Conservation (phyloP, 2,113 vertebrate genomes). For the Pachypanchax playfairii region DNA sequence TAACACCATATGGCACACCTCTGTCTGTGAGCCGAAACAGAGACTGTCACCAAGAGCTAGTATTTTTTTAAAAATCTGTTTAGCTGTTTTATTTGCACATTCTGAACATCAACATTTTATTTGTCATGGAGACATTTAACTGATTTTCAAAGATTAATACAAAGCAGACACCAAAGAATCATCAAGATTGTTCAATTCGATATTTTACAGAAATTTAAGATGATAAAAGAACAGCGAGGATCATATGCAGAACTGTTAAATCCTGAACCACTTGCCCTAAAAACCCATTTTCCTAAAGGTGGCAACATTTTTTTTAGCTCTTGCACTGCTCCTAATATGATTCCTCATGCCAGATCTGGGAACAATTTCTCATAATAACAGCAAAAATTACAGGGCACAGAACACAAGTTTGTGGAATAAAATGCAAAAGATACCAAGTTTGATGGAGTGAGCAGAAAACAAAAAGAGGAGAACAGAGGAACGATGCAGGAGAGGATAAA, state of each 20-base stretch:
- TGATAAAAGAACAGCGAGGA: conserved; percentile 21
- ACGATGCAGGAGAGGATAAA: neutral
- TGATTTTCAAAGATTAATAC: no score
- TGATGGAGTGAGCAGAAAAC: conserved; percentile 10
- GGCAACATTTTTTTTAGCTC: conserved; percentile 23
- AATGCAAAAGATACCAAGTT: conserved; percentile 34
- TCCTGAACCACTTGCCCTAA: conserved; percentile 40
- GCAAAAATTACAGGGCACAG: conserved; percentile 16
- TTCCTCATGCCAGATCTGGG: conserved; percentile 12
- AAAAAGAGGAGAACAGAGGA: neutral
- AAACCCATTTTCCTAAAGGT: conserved; percentile 50
- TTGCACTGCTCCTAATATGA: conserved; percentile 16
- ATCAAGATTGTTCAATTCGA: no score
- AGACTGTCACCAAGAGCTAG: conserved; percentile 23
- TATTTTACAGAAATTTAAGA: no score
- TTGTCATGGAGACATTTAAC: no score
- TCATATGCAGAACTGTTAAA: conserved; percentile 41
- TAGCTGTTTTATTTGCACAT: no score
- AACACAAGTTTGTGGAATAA: conserved; percentile 11
- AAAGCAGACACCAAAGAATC: no score
- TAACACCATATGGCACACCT: conserved; percentile 70
- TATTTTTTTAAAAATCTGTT: neutral
- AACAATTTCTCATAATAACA: conserved; percentile 30
- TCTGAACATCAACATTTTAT: no score
- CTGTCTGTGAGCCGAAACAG: conserved; percentile 44